phyloP scores from a whole-genome alignment of 2,797 vertebrate species.

The Antennarius maculatus region DNA sequence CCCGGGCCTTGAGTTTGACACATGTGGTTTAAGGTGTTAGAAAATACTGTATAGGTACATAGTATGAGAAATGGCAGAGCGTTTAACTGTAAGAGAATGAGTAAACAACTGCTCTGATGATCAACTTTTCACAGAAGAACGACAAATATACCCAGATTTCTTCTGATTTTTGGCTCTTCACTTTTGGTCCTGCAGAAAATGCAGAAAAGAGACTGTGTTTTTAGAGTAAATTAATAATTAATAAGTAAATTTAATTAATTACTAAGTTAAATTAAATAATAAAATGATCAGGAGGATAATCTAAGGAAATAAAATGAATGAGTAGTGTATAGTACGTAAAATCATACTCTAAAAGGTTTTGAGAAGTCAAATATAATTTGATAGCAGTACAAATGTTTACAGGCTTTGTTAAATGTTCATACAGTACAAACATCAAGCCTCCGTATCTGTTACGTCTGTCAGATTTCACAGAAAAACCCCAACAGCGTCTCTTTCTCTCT shows the following conservation, averaged over 20 bases:
- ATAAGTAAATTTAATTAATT: not conserved
- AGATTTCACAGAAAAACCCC: constrained; percentile 26
- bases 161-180: not conserved
- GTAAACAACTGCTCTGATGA: constrained; percentile 2
- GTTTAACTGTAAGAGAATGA: not conserved
- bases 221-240: not conserved
- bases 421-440: no score
- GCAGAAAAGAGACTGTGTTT: not conserved
- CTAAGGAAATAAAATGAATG: not conserved
- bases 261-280: no score
- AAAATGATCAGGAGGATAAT: not conserved
- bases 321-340: not conserved
- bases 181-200: not conserved
- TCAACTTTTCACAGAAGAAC: not conserved
- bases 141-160: not conserved
- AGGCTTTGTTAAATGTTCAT: no score
- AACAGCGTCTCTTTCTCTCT: constrained; percentile 39
- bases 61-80: not conserved
- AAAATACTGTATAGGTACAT: no score
- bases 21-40: no score
- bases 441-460: constrained; percentile 8
- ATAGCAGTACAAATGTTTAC: not conserved
- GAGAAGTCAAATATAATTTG: not conserved
- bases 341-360: not conserved
- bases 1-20: no score